Evolutionary conservation across 1,140 invertebrate species (phyloP), one percentile per base, ranked within the genome.

Genomic region (Ips nitidus): DNA sequence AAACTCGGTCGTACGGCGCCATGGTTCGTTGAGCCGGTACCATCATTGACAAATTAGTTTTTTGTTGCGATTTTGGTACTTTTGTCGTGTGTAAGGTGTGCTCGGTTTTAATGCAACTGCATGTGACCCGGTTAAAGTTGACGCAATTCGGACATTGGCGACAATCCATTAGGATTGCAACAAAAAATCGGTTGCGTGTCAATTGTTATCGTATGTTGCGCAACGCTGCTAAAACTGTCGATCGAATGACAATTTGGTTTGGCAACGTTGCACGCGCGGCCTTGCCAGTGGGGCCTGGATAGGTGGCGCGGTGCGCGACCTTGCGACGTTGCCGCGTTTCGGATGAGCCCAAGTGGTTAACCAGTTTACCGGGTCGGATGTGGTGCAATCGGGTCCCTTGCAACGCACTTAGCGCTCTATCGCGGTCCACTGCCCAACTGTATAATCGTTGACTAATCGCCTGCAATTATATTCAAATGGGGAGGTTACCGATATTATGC

Each of bases 381-480:
- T 68, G 36, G 43, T 36, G 66, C 4, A 68, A 60, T 41, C 66
- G 55, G 50, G 62, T 56, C 60, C 60, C 67, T 22, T 70, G 73
- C 71, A 72, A 74, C 70, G 72, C 72, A 75, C 72, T 76, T 76
- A 72, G 64, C 76, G 74, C 77, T 78, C 76, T 78, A 72, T 71
- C 72, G 69, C 75, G 76, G 70, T 76, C 73, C 63, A 71, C 73
- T 72, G 72, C 58, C 77, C 77, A 78, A 77, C 74, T 78, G 76
- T 76, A 73, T 79, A 79, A 79, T 79, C 72, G 74, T 57, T 71
- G 65, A 65, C 76, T 79, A 79, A 79, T 79, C 77, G 72, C 68
- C 76, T 74, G 73, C 73, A 77, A 78, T 79, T 77, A 76, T 77
- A 78, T 77, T 78, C 73, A 75, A 78, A 75, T 71, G 71, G 66